phyloP scores from a whole-genome alignment of 2,888 invertebrate genomes.

The Sylvicola fuscatus region DNA sequence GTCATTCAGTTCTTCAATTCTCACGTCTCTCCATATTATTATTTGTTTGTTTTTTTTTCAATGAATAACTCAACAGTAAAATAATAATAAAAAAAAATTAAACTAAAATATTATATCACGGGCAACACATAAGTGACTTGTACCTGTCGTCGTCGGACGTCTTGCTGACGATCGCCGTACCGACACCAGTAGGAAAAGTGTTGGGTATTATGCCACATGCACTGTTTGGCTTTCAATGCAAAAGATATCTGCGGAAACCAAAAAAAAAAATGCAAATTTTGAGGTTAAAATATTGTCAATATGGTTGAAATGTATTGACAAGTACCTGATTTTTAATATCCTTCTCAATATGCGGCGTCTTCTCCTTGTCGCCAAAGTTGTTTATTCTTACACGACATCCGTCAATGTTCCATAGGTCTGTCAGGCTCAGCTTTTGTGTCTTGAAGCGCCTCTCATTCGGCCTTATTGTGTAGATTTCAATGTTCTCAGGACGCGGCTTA shows the following conservation, averaged over 20 bases:
- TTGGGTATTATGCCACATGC: conserved; percentile 31
- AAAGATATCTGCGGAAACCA: conserved; percentile 16
- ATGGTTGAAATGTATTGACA: background rate
- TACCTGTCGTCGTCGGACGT: conserved; percentile 49
- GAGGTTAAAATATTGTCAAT: background rate
- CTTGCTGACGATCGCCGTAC: conserved; percentile 44
- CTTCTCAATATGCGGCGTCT: conserved; percentile 42
- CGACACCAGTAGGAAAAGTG: conserved; percentile 50
- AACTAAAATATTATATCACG: too few species aligned
- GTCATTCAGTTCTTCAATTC: too few species aligned
- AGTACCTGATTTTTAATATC: conserved; percentile 45
- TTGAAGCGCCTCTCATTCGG: conserved; percentile 31
- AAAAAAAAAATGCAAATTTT: background rate
- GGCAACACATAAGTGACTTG: conserved; percentile 1
- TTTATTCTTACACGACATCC: conserved; percentile 48
- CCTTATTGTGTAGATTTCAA: conserved; percentile 42
- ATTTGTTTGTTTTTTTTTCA: too few species aligned
- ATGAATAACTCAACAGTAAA: too few species aligned
- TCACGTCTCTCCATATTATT: too few species aligned
- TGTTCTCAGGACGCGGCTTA: conserved; percentile 50
- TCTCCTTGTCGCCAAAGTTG: conserved; percentile 50
- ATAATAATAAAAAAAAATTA: too few species aligned
- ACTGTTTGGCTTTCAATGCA: conserved; percentile 23
- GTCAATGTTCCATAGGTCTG: conserved; percentile 42
- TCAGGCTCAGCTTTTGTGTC: conserved; percentile 36